Percentiles rank a stretch among this genome's conserved stretches.
Conservation (phyloP, 2,888 invertebrate genomes). For the Aleiodes testaceus region DNA sequence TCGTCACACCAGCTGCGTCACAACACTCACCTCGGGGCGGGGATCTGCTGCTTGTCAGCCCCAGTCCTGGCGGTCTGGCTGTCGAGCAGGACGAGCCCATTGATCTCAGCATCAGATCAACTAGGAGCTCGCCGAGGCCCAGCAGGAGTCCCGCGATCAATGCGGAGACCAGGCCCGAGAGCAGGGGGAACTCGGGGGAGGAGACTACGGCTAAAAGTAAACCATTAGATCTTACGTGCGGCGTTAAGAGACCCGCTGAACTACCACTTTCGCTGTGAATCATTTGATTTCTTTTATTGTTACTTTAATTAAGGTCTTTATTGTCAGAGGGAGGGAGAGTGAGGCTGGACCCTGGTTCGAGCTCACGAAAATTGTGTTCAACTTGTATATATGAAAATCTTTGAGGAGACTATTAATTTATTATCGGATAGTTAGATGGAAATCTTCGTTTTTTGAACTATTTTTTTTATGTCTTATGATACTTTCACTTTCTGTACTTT, state of each 20-base stretch:
- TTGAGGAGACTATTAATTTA: conserved; percentile 62
- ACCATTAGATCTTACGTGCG: conserved; percentile 68
- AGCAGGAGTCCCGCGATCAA: conserved; percentile 53
- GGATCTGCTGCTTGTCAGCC: conserved; percentile 70
- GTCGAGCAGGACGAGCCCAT: conserved; percentile 74
- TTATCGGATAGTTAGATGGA: conserved; percentile 57
- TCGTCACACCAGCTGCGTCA: conserved; percentile 65
- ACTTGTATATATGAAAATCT: conserved; percentile 61
- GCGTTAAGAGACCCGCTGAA: conserved; percentile 65
- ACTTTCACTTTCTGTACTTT: conserved; percentile 6
- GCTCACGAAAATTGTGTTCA: conserved; percentile 61
- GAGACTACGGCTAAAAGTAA: conserved; percentile 65
- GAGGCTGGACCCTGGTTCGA: conserved; percentile 26
- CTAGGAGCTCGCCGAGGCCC: conserved; percentile 60
- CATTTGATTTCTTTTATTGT: not conserved
- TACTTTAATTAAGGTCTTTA: not conserved
- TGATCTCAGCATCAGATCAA: conserved; percentile 71
- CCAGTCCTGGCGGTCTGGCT: conserved; percentile 70
- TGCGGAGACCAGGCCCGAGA: conserved; percentile 35
- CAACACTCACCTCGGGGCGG: conserved; percentile 67
- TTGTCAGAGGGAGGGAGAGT: conserved; percentile 3
- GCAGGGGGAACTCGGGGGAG: conserved; percentile 49
- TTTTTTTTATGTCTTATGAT: conserved; percentile 46
- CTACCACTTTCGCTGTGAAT: conserved; percentile 57
- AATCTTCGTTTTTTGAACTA: conserved; percentile 45